Base-by-base conservation (phyloP, 2,888 invertebrate genomes). In the Luffia ferchaultella region DNA sequence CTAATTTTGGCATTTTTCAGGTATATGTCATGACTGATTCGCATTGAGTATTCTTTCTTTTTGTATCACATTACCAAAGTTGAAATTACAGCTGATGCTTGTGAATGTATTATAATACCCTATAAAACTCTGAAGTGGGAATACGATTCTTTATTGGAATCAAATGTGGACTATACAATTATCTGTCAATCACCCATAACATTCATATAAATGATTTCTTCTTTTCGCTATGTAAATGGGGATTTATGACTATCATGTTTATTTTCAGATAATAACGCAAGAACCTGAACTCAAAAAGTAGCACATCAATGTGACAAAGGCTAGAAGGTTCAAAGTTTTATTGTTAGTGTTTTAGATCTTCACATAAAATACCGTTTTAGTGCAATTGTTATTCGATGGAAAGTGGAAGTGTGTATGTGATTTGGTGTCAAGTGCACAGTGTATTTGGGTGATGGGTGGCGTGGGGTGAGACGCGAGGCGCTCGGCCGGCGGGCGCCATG, bases 401-500 rank as follows among this genome's bases (percentile, higher is more conserved):
- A 30, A 30, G 12, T 30, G 5, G 30, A 30, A 30, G 30, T 30
- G 30, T 30, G 30, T 30, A 7, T 3, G 12, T 12, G 12, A 30
- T 30, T 30, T 30, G 30, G 30, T 30, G 30, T 30, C 5, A 30
- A 30, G 30, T 30, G 30, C 12, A 7, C 30, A 30, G 5, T 30
- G 67, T 69, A 70, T 63, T 68, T 53, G 62, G 76, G 84, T 79
- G 75, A 78, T 77, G 79, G 80, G 82, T 63, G 83, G 80, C 70
- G 82, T 76, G 72, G 79, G 85, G 80, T 84, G 80, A 82, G 74
- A 70, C 64, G 72, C 73, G 74, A 73, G 76, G 78, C 76, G 84
- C 85, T 83, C 84, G 74, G 76, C 75, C 75, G 74, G 51, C 70
- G 73, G 78, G 85, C 84, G 86, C 79, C 76, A 88, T 88, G 88